A percentile compares a stretch with the other conserved stretches of the same genome.
phyloP scores from a whole-genome alignment of 64 coral and sea anemone genomes.

The Catalaphyllia jardinei region DNA sequence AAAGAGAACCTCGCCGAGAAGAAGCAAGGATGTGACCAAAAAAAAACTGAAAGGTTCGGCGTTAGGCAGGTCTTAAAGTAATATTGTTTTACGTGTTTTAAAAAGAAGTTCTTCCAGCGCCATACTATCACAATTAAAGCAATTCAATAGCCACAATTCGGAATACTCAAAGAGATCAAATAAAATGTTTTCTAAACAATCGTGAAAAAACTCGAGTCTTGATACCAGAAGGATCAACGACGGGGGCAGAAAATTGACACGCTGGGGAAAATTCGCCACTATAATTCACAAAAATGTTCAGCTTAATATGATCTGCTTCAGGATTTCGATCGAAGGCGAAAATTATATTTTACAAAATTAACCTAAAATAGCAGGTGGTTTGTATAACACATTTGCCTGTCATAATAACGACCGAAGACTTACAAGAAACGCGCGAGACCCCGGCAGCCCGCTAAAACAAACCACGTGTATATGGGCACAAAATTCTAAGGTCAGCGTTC shows the following conservation, averaged over 20 bases:
- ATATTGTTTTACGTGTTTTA: no score
- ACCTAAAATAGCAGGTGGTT: background rate
- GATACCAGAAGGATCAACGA: no score
- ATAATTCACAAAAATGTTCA: no score
- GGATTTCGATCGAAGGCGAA: no score
- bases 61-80: no score
- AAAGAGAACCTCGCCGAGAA: background rate
- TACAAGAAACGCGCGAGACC: background rate
- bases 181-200: background rate
- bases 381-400: background rate
- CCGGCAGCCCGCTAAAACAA: background rate
- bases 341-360: no score
- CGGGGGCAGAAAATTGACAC: no score
- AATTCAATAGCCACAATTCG: background rate
- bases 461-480: background rate
- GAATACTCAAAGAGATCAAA: slow-evolving; percentile 28
- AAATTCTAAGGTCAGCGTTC: background rate
- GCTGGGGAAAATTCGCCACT: no score
- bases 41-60: background rate
- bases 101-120: no score
- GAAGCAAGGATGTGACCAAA: background rate
- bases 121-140: background rate
- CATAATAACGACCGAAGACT: background rate
- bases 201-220: no score
- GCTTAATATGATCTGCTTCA: no score